Percentiles rank a stretch among this genome's conserved stretches.
phyloP scores from a whole-genome alignment of 1,140 invertebrate species.

The Drosophila pectinifera region DNA sequence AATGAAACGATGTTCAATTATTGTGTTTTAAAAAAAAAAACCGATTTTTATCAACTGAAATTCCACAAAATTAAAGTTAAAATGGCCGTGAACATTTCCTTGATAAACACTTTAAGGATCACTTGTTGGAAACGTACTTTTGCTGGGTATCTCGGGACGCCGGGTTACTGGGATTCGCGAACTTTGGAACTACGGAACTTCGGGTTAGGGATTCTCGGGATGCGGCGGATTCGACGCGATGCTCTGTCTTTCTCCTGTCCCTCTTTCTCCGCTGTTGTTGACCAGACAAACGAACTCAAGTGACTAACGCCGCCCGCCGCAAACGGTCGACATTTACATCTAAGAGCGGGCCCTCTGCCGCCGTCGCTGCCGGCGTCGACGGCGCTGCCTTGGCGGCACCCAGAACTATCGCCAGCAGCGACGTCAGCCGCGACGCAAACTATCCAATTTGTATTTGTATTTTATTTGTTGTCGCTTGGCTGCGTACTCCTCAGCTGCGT shows the following conservation, averaged over 20 bases:
- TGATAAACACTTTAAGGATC: not conserved
- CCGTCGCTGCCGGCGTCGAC: slow-evolving; percentile 30
- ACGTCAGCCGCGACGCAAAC: slow-evolving; percentile 26
- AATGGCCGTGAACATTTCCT: not conserved
- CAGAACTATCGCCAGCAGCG: slow-evolving; percentile 30
- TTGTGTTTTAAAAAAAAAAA: not conserved
- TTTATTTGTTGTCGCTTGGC: slow-evolving; percentile 61
- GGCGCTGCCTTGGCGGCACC: slow-evolving; percentile 26
- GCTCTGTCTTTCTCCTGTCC: slow-evolving; percentile 11
- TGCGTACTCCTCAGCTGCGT: slow-evolving; percentile 29
- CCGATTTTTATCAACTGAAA: not conserved
- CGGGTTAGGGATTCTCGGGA: slow-evolving; percentile 22
- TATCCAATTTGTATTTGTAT: slow-evolving; percentile 71
- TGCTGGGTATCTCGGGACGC: not conserved
- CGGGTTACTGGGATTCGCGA: slow-evolving; percentile 12
- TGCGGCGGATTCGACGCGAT: slow-evolving; percentile 20
- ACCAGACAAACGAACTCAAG: slow-evolving; percentile 76
- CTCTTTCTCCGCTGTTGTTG: slow-evolving; percentile 49
- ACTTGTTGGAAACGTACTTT: slow-evolving; percentile 27
- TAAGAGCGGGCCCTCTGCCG: slow-evolving; percentile 46
- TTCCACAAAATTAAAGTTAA: not conserved
- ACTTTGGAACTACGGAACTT: slow-evolving; percentile 6
- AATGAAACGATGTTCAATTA: not conserved
- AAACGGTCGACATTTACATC: slow-evolving; percentile 75
- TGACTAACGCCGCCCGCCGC: slow-evolving; percentile 70